phyloP scores from a whole-genome alignment of 2,113 vertebrate genomes.

The Suricata suricatta region DNA sequence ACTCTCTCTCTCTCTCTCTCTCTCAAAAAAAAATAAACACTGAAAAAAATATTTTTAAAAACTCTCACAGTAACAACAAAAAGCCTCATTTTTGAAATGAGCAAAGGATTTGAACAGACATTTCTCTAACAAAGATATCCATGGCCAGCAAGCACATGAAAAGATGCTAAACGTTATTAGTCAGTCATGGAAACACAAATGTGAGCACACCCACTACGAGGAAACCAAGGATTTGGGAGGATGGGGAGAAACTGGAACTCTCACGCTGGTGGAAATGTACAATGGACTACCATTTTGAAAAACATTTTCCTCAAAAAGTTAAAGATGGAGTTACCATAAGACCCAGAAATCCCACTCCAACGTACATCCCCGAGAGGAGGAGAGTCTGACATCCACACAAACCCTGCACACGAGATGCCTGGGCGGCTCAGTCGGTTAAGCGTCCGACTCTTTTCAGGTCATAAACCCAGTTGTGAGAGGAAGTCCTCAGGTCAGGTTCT shows the following conservation, averaged over 20 bases:
- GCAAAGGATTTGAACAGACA: background rate
- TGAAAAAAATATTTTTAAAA: no score
- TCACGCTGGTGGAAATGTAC: accelerated
- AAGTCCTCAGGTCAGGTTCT: no score
- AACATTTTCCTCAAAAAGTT: background rate
- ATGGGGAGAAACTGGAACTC: background rate
- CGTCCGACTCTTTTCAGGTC: no score
- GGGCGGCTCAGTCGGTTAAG: no score
- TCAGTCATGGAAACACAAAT: background rate
- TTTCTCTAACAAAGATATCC: background rate
- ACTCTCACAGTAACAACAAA: background rate
- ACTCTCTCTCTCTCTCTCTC: no score
- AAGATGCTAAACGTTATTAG: background rate
- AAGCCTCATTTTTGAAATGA: background rate
- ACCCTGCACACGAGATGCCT: background rate
- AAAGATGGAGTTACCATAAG: background rate
- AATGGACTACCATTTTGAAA: background rate
- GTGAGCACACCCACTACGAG: background rate
- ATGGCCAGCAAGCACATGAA: background rate
- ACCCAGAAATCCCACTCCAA: background rate
- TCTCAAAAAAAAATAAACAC: no score
- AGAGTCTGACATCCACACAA: background rate
- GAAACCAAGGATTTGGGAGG: background rate
- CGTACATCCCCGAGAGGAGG: background rate
- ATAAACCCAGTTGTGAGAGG: no score